Conservation (phyloP, 2,888 invertebrate species). For the Lasioglossum oenotherae region DNA sequence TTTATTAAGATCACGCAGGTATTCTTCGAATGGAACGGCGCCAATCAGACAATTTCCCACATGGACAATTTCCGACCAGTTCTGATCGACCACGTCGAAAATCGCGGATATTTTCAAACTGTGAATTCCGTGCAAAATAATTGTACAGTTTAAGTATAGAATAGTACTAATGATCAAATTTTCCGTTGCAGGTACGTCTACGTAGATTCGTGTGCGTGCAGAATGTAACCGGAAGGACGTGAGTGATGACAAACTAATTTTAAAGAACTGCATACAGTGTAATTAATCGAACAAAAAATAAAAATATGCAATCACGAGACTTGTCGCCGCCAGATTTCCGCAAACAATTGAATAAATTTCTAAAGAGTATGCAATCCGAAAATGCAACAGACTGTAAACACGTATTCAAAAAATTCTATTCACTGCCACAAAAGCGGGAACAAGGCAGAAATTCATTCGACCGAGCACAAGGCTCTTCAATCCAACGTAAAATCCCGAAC, state of each 20-base stretch:
- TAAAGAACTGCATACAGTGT: background rate
- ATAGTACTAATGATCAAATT: background rate
- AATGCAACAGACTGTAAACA: background rate
- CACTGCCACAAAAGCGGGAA: background rate
- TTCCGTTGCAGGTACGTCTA: constrained; percentile 4
- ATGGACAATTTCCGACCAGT: background rate
- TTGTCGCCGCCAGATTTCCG: background rate
- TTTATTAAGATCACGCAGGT: background rate
- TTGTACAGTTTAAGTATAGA: background rate
- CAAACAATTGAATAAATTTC: background rate
- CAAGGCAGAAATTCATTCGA: background rate
- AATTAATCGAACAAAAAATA: too few relatives aligned
- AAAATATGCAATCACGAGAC: background rate
- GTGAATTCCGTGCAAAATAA: background rate
- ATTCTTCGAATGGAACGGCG: background rate
- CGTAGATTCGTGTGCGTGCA: background rate
- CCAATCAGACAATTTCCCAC: background rate
- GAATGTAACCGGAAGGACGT: background rate
- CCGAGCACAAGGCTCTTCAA: background rate
- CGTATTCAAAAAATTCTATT: background rate
- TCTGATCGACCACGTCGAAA: too few relatives aligned
- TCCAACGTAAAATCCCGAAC: background rate
- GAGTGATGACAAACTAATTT: background rate
- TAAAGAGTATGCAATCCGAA: background rate
- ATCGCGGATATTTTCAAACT: background rate